Percentiles rank a stretch among this genome's conserved stretches.
Evolutionary conservation across 1,140 invertebrate species (phyloP).

Genomic region (Papilio helenus): DNA sequence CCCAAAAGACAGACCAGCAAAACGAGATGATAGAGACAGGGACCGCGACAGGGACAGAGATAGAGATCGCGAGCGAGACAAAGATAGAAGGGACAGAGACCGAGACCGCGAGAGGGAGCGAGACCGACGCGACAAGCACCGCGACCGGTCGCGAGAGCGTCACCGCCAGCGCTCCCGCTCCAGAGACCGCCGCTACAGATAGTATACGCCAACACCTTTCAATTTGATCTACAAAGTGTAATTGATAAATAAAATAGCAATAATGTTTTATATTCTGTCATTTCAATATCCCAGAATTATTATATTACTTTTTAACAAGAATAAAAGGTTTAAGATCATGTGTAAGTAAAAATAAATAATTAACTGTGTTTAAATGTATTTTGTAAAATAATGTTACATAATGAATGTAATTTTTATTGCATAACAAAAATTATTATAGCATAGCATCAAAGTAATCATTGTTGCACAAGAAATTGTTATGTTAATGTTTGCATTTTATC

Average conservation of each 20-base stretch:
- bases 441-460: constrained; percentile 3
- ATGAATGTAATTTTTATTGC: constrained; percentile 5
- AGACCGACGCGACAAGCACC: constrained; percentile 58
- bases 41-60: constrained; percentile 63
- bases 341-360: not conserved
- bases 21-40: constrained; percentile 64
- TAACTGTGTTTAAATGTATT: not conserved
- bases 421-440: constrained; percentile 17
- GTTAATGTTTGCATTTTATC: constrained; percentile 43
- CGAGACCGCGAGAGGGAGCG: constrained; percentile 53
- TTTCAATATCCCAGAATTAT: not conserved
- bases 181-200: constrained; percentile 73
- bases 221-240: constrained; percentile 52
- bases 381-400: not conserved
- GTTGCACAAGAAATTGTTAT: constrained; percentile 4
- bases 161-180: constrained; percentile 67
- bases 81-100: constrained; percentile 49
- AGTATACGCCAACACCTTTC: constrained; percentile 50
- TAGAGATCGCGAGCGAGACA: constrained; percentile 53
- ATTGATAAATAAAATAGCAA: constrained; percentile 60
- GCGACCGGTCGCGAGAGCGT: constrained; percentile 57
- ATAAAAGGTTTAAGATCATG: too few species aligned
- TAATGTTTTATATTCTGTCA: constrained; percentile 42
- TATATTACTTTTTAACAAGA: too few species aligned
- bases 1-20: constrained; percentile 62